These are phyloP conservation scores for Arctocebus calabarensis DNA, from an alignment of 2,797 vertebrate genomes.

Conservation along the genomic window DNA sequence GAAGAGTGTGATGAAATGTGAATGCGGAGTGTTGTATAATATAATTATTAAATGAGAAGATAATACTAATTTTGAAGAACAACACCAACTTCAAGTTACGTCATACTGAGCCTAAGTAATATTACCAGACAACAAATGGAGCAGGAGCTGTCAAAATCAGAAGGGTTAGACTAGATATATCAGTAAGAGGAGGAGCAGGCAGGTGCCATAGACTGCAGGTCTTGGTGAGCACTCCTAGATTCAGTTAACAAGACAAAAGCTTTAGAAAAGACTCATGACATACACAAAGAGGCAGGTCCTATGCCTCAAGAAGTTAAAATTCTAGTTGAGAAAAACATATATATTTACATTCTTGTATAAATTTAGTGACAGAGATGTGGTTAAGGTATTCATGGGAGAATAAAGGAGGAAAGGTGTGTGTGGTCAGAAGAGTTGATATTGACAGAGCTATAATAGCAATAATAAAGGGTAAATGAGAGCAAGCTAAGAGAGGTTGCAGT, in stretches of 20 bases:
- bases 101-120: not conserved
- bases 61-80: not conserved
- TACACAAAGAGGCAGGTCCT: not conserved
- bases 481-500: not conserved
- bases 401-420: not conserved
- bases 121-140: not conserved
- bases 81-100: not conserved
- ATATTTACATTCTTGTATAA: not conserved
- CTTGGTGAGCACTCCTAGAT: not conserved
- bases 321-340: not conserved
- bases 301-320: not conserved
- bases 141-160: not conserved
- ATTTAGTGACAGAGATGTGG: not conserved
- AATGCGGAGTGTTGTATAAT: not conserved
- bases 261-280: not conserved
- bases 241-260: not conserved
- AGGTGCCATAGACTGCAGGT: not conserved
- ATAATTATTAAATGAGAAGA: not conserved
- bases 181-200: not conserved
- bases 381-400: not conserved
- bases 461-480: not conserved
- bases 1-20: not conserved
- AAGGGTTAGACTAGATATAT: not conserved
- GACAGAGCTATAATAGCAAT: not conserved
- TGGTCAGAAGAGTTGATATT: not conserved